phyloP scores from a whole-genome alignment of 2,888 invertebrate species.

The Acrobasis consociella region DNA sequence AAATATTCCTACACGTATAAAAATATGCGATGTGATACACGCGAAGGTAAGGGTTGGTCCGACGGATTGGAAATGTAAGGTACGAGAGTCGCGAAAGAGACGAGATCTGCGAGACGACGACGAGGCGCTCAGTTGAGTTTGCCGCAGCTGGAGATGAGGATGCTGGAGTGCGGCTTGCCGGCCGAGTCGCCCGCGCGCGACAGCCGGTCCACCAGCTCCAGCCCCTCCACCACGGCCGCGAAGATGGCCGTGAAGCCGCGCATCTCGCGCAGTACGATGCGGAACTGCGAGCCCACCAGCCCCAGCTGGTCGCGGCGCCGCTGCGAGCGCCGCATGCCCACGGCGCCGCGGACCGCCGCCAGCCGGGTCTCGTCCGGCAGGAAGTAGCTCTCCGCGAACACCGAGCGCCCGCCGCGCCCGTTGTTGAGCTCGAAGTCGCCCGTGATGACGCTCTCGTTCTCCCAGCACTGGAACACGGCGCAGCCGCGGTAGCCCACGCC shows the following conservation, averaged over 20 bases:
- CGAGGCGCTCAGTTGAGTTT: conserved; percentile 81
- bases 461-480: conserved; percentile 92
- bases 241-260: conserved; percentile 92
- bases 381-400: conserved; percentile 89
- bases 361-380: conserved; percentile 92
- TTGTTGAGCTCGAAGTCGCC: conserved; percentile 92
- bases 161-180: conserved; percentile 89
- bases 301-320: conserved; percentile 90
- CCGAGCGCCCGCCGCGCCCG: conserved; percentile 90
- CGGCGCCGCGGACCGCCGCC: conserved; percentile 88
- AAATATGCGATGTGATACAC: conserved; percentile 42
- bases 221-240: conserved; percentile 90
- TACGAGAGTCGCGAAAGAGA: conserved; percentile 34
- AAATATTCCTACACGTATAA: conserved; percentile 45
- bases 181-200: conserved; percentile 89
- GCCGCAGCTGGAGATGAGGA: conserved; percentile 89
- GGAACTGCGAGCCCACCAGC: conserved; percentile 93
- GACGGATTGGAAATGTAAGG: conserved; percentile 31
- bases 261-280: conserved; percentile 91
- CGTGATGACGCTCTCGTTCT: conserved; percentile 90
- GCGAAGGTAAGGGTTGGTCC: conserved; percentile 32
- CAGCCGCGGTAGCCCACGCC: conserved; percentile 91
- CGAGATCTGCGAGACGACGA: conserved; percentile 31
- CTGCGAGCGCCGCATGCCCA: conserved; percentile 91
- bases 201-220: conserved; percentile 90